Evolutionary conservation across 1,140 invertebrate species (phyloP).

Genomic region (Bombus confusus): DNA sequence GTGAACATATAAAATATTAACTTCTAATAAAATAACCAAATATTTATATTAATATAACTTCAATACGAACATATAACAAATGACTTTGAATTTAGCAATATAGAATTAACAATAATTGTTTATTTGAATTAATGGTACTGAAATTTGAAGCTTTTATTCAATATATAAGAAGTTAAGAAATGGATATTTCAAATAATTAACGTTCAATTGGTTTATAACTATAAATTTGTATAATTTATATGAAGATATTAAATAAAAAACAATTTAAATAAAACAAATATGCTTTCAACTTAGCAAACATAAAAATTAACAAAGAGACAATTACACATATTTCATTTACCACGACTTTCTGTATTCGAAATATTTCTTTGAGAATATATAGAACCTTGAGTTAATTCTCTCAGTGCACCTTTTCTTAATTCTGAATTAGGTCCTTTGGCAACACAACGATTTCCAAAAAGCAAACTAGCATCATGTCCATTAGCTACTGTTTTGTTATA

Average conservation of each 20-base stretch:
- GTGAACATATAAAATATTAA: slow-evolving; percentile 33
- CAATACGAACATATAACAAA: not conserved
- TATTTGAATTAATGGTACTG: not conserved
- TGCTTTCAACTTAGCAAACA: slow-evolving; percentile 41
- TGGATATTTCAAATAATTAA: slow-evolving; percentile 10
- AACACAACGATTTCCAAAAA: slow-evolving; percentile 79
- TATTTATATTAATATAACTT: not conserved
- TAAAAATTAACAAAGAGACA: slow-evolving; percentile 73
- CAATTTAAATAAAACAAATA: not conserved
- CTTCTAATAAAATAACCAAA: slow-evolving; percentile 21
- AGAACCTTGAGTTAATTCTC: slow-evolving; percentile 86
- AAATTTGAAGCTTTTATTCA: not conserved
- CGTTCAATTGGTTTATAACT: not conserved
- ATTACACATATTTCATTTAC: slow-evolving; percentile 82
- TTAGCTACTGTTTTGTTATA: slow-evolving; percentile 78
- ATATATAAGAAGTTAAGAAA: not conserved
- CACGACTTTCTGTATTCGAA: slow-evolving; percentile 82
- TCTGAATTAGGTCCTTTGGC: slow-evolving; percentile 85
- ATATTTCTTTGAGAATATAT: slow-evolving; percentile 85
- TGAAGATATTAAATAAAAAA: slow-evolving; percentile 5
- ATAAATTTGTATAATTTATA: not conserved
- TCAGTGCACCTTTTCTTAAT: slow-evolving; percentile 85
- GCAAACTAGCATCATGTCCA: slow-evolving; percentile 83
- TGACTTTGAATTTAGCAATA: not conserved
- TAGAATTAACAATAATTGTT: slow-evolving; percentile 8